These are phyloP conservation scores for Astyanax mexicanus DNA, from an alignment of 2,797 vertebrate species.

Conservation along the genomic window DNA sequence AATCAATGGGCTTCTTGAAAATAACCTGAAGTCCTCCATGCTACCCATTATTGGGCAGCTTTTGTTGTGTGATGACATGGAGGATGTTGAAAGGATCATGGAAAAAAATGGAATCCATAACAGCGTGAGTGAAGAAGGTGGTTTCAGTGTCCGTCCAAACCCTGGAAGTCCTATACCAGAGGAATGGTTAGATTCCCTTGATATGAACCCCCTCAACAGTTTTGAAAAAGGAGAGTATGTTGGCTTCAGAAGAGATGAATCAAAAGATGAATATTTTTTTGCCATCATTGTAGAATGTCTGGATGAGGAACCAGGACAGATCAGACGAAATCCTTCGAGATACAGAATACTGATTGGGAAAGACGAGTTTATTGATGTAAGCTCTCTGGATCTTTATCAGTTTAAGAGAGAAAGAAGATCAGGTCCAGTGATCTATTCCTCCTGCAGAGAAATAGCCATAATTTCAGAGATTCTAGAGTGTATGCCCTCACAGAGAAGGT, in stretches of 20 bases:
- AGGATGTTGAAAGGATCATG: conserved; percentile 67
- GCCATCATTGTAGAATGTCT: conserved; percentile 76
- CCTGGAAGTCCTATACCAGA: conserved; percentile 75
- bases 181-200: conserved; percentile 80
- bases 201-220: conserved; percentile 80
- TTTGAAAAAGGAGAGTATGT: conserved; percentile 82
- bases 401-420: conserved; percentile 71
- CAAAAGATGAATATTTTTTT: conserved; percentile 69
- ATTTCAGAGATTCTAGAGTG: conserved; percentile 9
- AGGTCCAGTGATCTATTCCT: not conserved
- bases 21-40: conserved; percentile 50
- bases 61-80: conserved; percentile 69
- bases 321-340: conserved; percentile 54
- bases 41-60: conserved; percentile 72
- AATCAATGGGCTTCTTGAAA: conserved; percentile 75
- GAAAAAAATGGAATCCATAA: conserved; percentile 67
- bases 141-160: conserved; percentile 37
- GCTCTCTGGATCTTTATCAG: conserved; percentile 79
- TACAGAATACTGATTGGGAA: conserved; percentile 76
- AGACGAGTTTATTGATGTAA: conserved; percentile 70
- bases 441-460: conserved; percentile 59
- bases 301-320: conserved; percentile 40
- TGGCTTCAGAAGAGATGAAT: conserved; percentile 67
- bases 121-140: conserved; percentile 48
- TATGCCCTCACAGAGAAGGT: conserved; percentile 27